Evolutionary conservation across 2,113 vertebrate genomes (phyloP), one percentile per base, ranked within the genome.

Genomic region (Reinhardtius hippoglossoides): DNA sequence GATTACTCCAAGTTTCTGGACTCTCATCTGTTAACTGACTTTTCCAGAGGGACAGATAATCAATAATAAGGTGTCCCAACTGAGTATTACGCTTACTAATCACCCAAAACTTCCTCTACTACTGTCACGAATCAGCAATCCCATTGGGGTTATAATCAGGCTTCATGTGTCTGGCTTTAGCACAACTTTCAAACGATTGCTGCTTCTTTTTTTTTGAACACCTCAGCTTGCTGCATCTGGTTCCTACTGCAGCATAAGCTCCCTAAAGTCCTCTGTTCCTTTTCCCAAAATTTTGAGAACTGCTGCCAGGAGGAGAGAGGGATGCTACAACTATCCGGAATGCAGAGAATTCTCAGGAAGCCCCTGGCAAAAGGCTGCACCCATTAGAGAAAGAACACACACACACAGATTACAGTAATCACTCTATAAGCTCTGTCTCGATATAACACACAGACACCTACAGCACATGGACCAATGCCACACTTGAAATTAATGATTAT

Each of bases 291-390:
- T 78, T 67, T 21, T 87, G 80, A 54, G 21, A 54, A 23, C 86
- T 88, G 87, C 81, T 83, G 42, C 75, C 65, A 57, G 57, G 54
- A 81, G 69, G 70, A 23, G n/a, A 63, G 69, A 86, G 35, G 76
- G 78, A 86, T 81, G 70, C 56, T 89, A 8, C 82, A 78, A 60
- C 59, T 71, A 66, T 63, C 54, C 81, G 80, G 89, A 91, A 91
- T 90, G 82, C 79, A 84, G 90, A 85, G 76, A 82, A 88, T 86
- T 80, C 63, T 56, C 56, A 88, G 70, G 78, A 79, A 85, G 77
- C 88, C 81, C 71, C 81, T 85, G 87, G 86, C 83, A 69, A 86
- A 60, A 59, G 57, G 74, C 74, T 65, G 46, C 85, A 72, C 79
- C 84, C 67, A 60, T 80, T 76, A 75, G 21, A 76, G 46, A 72